Conservation (phyloP, 2,113 vertebrate genomes). For the Phocoena sinus region DNA sequence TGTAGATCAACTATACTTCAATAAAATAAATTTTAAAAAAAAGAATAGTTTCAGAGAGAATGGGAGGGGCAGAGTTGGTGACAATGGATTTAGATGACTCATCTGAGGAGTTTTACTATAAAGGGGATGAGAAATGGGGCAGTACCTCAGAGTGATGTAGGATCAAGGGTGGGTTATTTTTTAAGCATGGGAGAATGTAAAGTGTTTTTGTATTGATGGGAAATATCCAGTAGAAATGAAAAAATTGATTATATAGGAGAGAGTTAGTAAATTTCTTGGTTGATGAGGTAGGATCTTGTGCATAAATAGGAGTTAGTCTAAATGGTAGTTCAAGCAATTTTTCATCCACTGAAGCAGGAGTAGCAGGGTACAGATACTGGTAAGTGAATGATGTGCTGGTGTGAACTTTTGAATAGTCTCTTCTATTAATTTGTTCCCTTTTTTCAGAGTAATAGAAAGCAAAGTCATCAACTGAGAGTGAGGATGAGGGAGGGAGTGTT, state of each 20-base stretch:
- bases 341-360: background rate
- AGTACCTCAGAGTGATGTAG: background rate
- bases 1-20: background rate
- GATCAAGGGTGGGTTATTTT: background rate
- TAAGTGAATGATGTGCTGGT: background rate
- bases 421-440: fast-evolving
- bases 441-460: background rate
- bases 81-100: background rate
- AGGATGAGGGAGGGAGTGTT: background rate
- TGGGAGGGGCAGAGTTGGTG: background rate
- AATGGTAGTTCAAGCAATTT: background rate
- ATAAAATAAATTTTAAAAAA: background rate
- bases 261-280: no score
- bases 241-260: background rate
- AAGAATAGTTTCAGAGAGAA: background rate
- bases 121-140: background rate
- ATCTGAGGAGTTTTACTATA: background rate
- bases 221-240: background rate
- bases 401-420: background rate
- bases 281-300: background rate
- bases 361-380: no score
- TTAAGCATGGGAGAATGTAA: background rate
- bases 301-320: background rate
- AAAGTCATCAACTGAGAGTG: background rate
- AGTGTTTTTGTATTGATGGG: background rate